Base-by-base conservation (phyloP, 2,888 invertebrate genomes). In the Siphonodentalium dalli region DNA sequence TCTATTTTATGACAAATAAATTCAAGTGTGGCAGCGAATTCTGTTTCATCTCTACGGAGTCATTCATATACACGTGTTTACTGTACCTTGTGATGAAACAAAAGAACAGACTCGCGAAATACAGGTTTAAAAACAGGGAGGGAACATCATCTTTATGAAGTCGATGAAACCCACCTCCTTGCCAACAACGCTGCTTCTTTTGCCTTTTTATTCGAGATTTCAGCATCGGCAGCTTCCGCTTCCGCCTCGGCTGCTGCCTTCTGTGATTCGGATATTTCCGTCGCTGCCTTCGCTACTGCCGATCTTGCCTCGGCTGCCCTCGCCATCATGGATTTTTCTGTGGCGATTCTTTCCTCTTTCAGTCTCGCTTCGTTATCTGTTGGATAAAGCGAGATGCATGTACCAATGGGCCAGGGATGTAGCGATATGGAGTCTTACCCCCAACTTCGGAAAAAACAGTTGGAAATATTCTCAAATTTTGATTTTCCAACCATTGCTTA, bases 271-370 rank as follows among this genome's bases (percentile, higher is more conserved):
- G 69, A 54, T 2, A 67, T 58, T n/a, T 59, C 59, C 11, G 51
- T 43, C 7, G 60, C 58, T 18, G 66, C 66, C n/a, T 48, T 58
- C 8, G 69, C 67, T 20, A 64, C 42, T 7, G 59, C 61, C 15
- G 67, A 59, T 38, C 63, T 49, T 23, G 65, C 67, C 33, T 67
- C 65, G 18, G 66, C 57, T n/a, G 71, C 69, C 38, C 63, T 66
- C 6, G 65, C 65, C 42, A 66, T 49, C 9, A 61, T 57, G n/a
- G 61, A 57, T 31, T 60, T 66, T 38, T 67, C 61, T 11, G 56
- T 58, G 4, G 71, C 67, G 35, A 60, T 38, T 7, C 56, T 49
- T 28, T 63, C 61, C 29, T 66, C 69, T 27, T 63, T 53, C 13
- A 69, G 39, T 37, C 47, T 53, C 15, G 26, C 35, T 18, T 58